These are phyloP conservation scores for Chiroxiphia lanceolata DNA, from an alignment of 2,797 vertebrate genomes.

Conservation along the genomic window DNA sequence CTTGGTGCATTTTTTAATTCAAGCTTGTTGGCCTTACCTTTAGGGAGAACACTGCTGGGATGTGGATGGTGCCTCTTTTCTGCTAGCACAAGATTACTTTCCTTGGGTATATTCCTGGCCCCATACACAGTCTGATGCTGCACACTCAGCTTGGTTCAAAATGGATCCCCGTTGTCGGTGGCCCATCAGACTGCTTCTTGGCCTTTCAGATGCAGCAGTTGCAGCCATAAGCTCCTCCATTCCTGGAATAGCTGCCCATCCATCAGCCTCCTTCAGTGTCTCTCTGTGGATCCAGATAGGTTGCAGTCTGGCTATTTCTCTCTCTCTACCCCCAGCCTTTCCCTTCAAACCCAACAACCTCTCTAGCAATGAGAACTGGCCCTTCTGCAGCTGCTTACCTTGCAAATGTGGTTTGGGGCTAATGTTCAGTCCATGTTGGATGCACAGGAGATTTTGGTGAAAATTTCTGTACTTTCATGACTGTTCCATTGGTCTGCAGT, in stretches of 20 bases:
- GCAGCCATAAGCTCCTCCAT: background rate
- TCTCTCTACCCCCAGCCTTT: background rate
- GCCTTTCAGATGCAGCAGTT: background rate
- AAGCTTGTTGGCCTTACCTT: background rate
- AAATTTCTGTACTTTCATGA: background rate
- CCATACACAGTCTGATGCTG: background rate
- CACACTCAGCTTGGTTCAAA: background rate
- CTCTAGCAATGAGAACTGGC: background rate
- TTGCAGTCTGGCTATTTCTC: background rate
- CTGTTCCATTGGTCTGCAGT: background rate
- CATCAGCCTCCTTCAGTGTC: background rate
- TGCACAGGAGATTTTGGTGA: background rate
- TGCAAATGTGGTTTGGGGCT: background rate
- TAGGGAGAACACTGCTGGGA: background rate
- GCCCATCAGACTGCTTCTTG: background rate
- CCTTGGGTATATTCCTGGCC: background rate
- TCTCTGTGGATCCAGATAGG: background rate
- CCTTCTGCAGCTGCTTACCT: background rate
- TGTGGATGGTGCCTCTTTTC: background rate
- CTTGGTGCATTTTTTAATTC: background rate
- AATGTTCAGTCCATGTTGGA: background rate
- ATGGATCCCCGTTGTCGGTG: background rate
- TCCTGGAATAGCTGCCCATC: background rate
- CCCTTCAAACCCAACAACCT: background rate
- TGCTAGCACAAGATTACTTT: background rate